Evolutionary conservation across 2,797 vertebrate species (phyloP).

Genomic region (Molossus alvarezi): DNA sequence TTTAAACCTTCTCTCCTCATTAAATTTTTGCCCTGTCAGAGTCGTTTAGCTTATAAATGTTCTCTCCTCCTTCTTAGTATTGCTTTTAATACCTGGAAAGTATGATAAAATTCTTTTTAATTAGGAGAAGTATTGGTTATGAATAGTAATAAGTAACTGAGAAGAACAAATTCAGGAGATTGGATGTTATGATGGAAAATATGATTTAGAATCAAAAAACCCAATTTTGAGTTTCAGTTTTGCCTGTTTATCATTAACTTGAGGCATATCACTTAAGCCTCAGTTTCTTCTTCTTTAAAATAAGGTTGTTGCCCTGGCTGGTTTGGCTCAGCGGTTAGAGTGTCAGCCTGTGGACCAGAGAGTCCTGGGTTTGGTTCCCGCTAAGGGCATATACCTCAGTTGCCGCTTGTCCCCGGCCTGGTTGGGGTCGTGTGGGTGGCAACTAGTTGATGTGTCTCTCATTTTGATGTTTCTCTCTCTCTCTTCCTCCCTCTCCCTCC

Average conservation of each 20-base stretch:
- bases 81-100: conserved; percentile 1
- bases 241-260: not conserved
- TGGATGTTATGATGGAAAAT: not conserved
- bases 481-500: too few species aligned
- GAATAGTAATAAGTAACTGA: not conserved
- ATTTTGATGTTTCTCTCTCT: too few species aligned
- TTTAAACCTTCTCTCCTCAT: not conserved
- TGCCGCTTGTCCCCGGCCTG: too few species aligned
- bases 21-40: too few species aligned
- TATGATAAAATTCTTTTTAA: conserved; percentile 27
- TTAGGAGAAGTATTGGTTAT: not conserved
- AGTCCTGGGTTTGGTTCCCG: too few species aligned
- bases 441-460: too few species aligned
- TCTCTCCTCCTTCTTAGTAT: not conserved
- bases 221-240: not conserved
- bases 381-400: too few species aligned
- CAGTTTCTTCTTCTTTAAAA: not conserved
- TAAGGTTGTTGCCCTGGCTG: too few species aligned
- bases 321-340: too few species aligned
- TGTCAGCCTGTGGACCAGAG: too few species aligned
- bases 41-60: conserved; percentile 11
- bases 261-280: not conserved
- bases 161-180: conserved; percentile 47
- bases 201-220: not conserved
- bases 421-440: too few species aligned